phyloP scores from a whole-genome alignment of 1,140 invertebrate genomes.

The Cyrtorhinus lividipennis region DNA sequence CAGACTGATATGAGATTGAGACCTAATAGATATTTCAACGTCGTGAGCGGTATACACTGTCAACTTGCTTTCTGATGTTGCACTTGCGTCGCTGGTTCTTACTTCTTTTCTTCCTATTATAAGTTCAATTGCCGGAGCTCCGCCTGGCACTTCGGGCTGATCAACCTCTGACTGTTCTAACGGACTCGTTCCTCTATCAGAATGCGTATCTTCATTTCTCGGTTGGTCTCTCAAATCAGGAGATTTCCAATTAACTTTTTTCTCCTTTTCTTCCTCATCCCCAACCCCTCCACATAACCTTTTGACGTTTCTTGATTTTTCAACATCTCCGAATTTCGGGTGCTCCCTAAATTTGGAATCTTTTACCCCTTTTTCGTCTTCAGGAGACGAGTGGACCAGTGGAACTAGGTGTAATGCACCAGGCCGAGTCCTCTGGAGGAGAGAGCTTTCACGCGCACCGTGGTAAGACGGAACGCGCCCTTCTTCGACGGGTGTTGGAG shows the following conservation, averaged over 20 bases:
- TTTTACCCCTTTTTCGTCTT: slow-evolving; percentile 34
- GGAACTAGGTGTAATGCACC: slow-evolving; percentile 12
- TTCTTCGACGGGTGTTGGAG: slow-evolving; percentile 25
- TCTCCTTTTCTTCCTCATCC: slow-evolving; percentile 24
- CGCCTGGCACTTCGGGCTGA: slow-evolving; percentile 17
- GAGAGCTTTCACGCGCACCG: slow-evolving; percentile 16
- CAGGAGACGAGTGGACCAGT: slow-evolving; percentile 25
- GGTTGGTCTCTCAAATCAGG: neutral
- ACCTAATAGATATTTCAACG: slow-evolving; percentile 37
- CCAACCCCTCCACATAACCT: slow-evolving; percentile 32
- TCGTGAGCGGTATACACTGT: slow-evolving; percentile 34
- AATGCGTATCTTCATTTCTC: slow-evolving; percentile 19
- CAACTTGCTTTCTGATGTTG: slow-evolving; percentile 34
- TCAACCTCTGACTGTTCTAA: slow-evolving; percentile 27
- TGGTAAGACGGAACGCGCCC: neutral
- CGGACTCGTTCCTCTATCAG: slow-evolving; percentile 32
- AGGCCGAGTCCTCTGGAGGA: slow-evolving; percentile 1
- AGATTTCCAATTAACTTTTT: slow-evolving; percentile 15
- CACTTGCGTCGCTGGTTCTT: slow-evolving; percentile 33
- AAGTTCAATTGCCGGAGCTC: slow-evolving; percentile 33
- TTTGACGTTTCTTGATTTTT: slow-evolving; percentile 28
- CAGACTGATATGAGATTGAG: slow-evolving; percentile 36
- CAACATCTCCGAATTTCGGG: slow-evolving; percentile 24
- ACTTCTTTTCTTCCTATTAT: slow-evolving; percentile 37
- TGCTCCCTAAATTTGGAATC: slow-evolving; percentile 34